Base-by-base conservation (phyloP, 2,888 invertebrate species). In the Eupithecia subumbrata region DNA sequence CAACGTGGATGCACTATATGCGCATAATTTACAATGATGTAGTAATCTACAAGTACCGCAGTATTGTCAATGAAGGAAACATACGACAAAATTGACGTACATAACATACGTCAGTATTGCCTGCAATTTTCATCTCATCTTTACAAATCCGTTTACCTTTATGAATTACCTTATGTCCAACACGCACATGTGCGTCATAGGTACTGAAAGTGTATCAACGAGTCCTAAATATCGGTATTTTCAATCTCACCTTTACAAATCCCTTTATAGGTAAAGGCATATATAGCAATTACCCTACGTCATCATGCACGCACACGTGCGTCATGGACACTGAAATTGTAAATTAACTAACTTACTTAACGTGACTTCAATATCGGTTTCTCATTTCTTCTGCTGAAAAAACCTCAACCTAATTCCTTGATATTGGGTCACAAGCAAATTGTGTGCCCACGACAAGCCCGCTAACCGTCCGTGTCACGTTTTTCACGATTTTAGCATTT, bases 401-500 rank as follows among this genome's bases (percentile, higher is more conserved):
- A 67, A 40, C 16, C 60, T 60, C 64, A 64, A 34, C 80, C 78
- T 73, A 80, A 81, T 84, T 84, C 84, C 82, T 85, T 84, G 84
- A 72, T 84, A 84, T 84, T 82, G 75, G 82, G 83, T 83, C 79
- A 83, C 76, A 81, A 69, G 79, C 81, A 86, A 88, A 88, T 87
- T 86, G 84, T 73, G 66, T 34, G 60, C 66, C 80, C 88, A 88
- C 88, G 87, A 82, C 67, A 45, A 64, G 70, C 71, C 74, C 77
- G 84, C 84, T 84, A 86, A 86, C 82, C 77, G 60, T 45, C n/a
- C 11, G 69, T 69, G 76, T 83, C 87, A 87, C 87, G 87, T 79
- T 82, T 83, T 86, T 84, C 86, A 86, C 83, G 86, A 81, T 81
- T 82, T 80, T 75, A 77, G 70, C 79, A 85, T 86, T 87, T 85